Evolutionary conservation across 2,113 vertebrate species (phyloP), one percentile per base, ranked within the genome.

Genomic region (Astatoreochromis straeleni): DNA sequence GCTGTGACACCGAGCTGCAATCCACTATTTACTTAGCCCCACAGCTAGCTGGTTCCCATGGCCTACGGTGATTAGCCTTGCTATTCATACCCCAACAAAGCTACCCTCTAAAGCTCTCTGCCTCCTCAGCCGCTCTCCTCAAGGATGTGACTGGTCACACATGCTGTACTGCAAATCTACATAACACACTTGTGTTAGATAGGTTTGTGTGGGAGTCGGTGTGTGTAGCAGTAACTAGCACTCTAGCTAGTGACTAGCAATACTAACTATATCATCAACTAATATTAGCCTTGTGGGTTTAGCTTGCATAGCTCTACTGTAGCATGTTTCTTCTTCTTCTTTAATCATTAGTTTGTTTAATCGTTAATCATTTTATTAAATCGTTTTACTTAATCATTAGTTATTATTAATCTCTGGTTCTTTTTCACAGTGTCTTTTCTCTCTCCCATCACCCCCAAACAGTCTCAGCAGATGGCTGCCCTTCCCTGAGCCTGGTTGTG

Each of bases 11-110:
- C 5, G 47, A 84, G 86, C 58, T 86, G 53, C 89, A 80, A 88
- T 87, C 88, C 35, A 54, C 75, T 63, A 35, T 90, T 92, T 90
- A 89, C 84, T 93, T 88, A 89, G 89, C 90, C 81, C 31, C 53
- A n/a, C 70, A 33, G 90, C 88, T 70, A 85, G 79, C 89, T 57
- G 82, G 80, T 93, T 93, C 89, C 87, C 87, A 84, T 82, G 86
- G 90, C 86, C 89, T 40, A 80, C 12, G 53, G 87, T 24, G 93
- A 94, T 95, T 92, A 95, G 92, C 80, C 87, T 54, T 80, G 83
- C 94, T 94, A 92, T 94, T 93, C 91, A 89, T 94, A 91, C 86
- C 51, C 80, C 7, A 82, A 35, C 55, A 82, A 92, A 94, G 90
- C 90, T 35, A 82, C 85, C 51, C 87, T 90, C 40, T 65, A 60